A percentile compares a stretch with the other conserved stretches of the same genome.
Evolutionary conservation across 2,113 vertebrate species (phyloP).

Genomic region (Etheostoma cragini): DNA sequence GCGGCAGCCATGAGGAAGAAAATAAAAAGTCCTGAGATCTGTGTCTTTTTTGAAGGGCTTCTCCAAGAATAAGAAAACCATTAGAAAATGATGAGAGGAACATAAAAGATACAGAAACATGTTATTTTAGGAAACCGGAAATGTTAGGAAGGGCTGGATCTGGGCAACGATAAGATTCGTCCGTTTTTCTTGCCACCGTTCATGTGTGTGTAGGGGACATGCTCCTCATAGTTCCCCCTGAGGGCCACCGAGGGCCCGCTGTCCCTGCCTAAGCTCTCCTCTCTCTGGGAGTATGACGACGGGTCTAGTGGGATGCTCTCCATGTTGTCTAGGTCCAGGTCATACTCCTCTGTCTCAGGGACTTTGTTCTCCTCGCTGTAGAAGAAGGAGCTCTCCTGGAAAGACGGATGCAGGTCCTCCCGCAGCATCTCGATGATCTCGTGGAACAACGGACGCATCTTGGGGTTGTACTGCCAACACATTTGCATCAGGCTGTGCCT

Average conservation of each 20-base stretch:
- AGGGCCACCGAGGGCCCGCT: constrained; percentile 88
- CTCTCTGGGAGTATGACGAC: constrained; percentile 90
- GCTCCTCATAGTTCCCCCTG: constrained; percentile 93
- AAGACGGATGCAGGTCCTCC: constrained; percentile 93
- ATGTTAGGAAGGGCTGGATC: constrained; percentile 95
- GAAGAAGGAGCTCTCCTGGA: constrained; percentile 96
- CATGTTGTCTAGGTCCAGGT: constrained; percentile 98
- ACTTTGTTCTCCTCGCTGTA: constrained; percentile 98
- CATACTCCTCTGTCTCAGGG: constrained; percentile 93
- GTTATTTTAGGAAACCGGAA: constrained; percentile 69
- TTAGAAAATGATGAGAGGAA: constrained; percentile 61
- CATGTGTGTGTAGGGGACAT: constrained; percentile 97
- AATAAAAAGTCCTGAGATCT: constrained; percentile 93
- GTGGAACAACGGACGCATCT: constrained; percentile 94
- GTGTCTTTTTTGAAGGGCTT: constrained; percentile 78
- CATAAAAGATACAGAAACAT: constrained; percentile 51
- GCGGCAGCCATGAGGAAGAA: constrained; percentile 83
- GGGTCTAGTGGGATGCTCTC: constrained; percentile 97
- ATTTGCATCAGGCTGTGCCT: constrained; percentile 97
- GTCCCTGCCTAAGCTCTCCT: constrained; percentile 88
- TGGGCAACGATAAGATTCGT: constrained; percentile 91
- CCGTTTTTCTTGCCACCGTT: constrained; percentile 98
- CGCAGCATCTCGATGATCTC: constrained; percentile 96
- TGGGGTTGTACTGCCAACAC: constrained; percentile 99
- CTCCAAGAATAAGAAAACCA: constrained; percentile 75